A percentile compares a stretch with the other conserved stretches of the same genome.
Evolutionary conservation across 2,113 vertebrate species (phyloP).

Genomic region (Desmodus rotundus): DNA sequence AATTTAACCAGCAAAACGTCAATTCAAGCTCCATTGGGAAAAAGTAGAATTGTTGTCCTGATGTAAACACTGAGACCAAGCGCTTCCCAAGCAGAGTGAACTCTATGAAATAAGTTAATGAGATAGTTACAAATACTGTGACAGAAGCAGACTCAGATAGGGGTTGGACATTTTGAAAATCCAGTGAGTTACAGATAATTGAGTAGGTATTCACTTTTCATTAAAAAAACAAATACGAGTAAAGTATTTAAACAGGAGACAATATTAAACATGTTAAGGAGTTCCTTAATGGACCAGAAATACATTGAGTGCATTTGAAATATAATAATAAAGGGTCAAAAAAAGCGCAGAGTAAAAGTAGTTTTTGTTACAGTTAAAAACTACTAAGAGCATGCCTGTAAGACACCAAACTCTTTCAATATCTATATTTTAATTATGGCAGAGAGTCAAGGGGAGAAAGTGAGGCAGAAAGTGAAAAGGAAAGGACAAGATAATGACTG

Average conservation of each 20-base stretch:
- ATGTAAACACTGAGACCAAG: background rate
- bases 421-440: background rate
- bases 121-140: background rate
- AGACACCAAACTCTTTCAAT: slow-evolving; percentile 8
- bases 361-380: background rate
- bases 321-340: background rate
- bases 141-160: background rate
- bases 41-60: background rate
- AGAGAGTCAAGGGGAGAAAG: background rate
- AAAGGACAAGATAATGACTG: background rate
- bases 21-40: background rate
- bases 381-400: background rate
- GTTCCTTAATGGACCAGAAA: background rate
- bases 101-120: background rate
- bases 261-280: background rate
- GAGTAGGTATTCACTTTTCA: background rate
- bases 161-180: background rate
- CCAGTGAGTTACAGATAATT: background rate
- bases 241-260: slow-evolving; percentile 22
- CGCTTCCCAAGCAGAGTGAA: background rate
- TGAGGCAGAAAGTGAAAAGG: background rate
- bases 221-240: slow-evolving; percentile 15
- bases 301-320: background rate
- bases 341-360: background rate
- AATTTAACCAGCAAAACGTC: background rate